A percentile compares a stretch with the other conserved stretches of the same genome.
Evolutionary conservation across 2,797 vertebrate genomes (phyloP).

Genomic region (Anguilla megastoma): DNA sequence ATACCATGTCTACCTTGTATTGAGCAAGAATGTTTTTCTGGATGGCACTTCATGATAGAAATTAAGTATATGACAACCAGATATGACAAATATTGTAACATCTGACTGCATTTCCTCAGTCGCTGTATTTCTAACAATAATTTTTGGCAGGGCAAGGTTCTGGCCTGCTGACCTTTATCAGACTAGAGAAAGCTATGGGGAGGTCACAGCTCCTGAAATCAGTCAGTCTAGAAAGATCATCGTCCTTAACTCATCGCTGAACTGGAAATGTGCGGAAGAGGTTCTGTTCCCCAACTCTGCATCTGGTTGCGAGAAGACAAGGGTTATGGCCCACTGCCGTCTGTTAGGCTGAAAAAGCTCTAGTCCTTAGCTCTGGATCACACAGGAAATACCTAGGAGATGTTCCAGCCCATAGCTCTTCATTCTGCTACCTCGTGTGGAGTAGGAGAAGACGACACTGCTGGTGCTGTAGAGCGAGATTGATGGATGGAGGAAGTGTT

Average conservation of each 20-base stretch:
- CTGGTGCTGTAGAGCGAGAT: conserved; percentile 42
- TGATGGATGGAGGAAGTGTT: conserved; percentile 55
- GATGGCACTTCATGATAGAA: not conserved
- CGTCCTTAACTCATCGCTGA: not conserved
- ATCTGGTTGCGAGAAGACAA: not conserved
- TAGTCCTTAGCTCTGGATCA: conserved; percentile 20
- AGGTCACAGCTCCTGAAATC: not conserved
- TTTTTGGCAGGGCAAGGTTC: not conserved
- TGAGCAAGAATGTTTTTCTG: not conserved
- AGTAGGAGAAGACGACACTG: conserved; percentile 31
- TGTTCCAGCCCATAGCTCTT: conserved; percentile 34
- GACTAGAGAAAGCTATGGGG: not conserved
- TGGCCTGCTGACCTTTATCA: not conserved
- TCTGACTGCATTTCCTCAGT: not conserved
- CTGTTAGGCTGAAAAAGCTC: conserved; percentile 35
- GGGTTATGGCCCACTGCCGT: conserved; percentile 31
- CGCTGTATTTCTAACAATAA: not conserved
- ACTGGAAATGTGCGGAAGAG: not conserved
- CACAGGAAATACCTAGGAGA: not conserved
- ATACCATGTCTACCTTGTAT: not conserved
- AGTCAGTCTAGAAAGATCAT: not conserved
- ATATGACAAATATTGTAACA: not conserved
- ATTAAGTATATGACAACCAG: not conserved
- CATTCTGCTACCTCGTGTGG: conserved; percentile 29
- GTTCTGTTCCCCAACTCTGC: conserved; percentile 4